Evolutionary conservation across 2,113 vertebrate genomes (phyloP).

Genomic region (Corythornis cristatus): DNA sequence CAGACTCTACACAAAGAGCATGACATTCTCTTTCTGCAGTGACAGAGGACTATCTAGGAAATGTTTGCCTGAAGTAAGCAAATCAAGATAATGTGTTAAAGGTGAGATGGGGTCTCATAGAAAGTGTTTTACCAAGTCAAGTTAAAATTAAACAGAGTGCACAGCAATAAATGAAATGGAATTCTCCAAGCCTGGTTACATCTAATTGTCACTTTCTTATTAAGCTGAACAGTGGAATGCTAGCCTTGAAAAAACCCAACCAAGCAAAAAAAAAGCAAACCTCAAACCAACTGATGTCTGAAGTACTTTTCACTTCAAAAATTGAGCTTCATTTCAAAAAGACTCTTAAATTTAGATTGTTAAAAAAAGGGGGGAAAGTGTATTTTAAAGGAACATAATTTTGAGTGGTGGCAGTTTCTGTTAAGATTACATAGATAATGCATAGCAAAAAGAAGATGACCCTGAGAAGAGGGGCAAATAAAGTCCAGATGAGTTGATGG

Average conservation of each 20-base stretch:
- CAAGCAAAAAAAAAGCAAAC: background rate
- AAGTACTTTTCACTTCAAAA: background rate
- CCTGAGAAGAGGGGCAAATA: background rate
- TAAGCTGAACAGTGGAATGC: background rate
- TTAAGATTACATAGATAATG: background rate
- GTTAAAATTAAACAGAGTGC: slow-evolving; percentile 29
- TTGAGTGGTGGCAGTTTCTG: background rate
- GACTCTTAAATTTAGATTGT: background rate
- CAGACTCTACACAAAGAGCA: slow-evolving; percentile 9
- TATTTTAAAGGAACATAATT: background rate
- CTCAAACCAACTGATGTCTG: background rate
- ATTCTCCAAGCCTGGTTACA: slow-evolving; percentile 54
- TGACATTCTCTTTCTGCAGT: background rate
- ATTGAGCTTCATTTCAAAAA: background rate
- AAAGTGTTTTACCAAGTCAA: slow-evolving; percentile 15
- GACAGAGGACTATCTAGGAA: background rate
- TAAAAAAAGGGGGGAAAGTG: background rate
- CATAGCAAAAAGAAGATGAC: background rate
- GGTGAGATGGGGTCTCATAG: slow-evolving; percentile 27
- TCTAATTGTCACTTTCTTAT: background rate
- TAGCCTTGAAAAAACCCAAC: background rate
- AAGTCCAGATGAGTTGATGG: background rate
- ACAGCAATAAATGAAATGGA: background rate
- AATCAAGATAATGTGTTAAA: slow-evolving; percentile 21
- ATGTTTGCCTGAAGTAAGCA: slow-evolving; percentile 61